These are phyloP conservation scores for Netelia melanura DNA, from an alignment of 2,888 invertebrate species.

Conservation along the genomic window DNA sequence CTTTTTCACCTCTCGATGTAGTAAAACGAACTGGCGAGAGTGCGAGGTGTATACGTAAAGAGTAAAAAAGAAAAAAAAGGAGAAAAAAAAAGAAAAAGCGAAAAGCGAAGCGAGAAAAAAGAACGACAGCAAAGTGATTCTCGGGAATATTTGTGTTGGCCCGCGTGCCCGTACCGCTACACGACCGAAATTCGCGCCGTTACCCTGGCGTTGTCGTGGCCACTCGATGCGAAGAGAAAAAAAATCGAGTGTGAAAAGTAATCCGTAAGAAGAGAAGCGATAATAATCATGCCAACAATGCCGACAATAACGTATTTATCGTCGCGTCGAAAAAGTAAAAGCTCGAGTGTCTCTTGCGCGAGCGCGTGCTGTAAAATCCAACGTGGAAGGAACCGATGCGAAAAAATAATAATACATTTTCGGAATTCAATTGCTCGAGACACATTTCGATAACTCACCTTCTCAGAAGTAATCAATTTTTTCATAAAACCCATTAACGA, in stretches of 20 bases:
- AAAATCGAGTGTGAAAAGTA: slow-evolving; percentile 58
- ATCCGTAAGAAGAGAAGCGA: slow-evolving; percentile 62
- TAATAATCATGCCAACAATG: slow-evolving; percentile 67
- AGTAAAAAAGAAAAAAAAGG: slow-evolving; percentile 29
- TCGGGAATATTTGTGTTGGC: slow-evolving; percentile 75
- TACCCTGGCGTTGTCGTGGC: slow-evolving; percentile 11
- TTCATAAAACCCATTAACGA: neutral
- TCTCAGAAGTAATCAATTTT: neutral
- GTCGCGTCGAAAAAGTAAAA: slow-evolving; percentile 68
- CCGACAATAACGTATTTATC: slow-evolving; percentile 69
- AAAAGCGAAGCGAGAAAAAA: slow-evolving; percentile 44
- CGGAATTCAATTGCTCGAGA: neutral
- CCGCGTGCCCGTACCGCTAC: slow-evolving; percentile 75
- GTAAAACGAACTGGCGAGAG: slow-evolving; percentile 21
- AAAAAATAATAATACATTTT: neutral
- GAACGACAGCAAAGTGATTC: slow-evolving; percentile 45
- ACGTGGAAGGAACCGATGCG: slow-evolving; percentile 3
- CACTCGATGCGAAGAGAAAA: slow-evolving; percentile 31
- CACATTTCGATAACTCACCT: neutral
- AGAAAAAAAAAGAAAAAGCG: slow-evolving; percentile 44
- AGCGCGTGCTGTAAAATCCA: slow-evolving; percentile 9
- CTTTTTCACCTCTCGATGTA: slow-evolving; percentile 7
- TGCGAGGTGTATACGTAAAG: slow-evolving; percentile 31
- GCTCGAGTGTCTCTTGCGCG: slow-evolving; percentile 45
- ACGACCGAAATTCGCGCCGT: slow-evolving; percentile 75